phyloP scores from a whole-genome alignment of 2,888 invertebrate species.

The Parthenolecanium corni region DNA sequence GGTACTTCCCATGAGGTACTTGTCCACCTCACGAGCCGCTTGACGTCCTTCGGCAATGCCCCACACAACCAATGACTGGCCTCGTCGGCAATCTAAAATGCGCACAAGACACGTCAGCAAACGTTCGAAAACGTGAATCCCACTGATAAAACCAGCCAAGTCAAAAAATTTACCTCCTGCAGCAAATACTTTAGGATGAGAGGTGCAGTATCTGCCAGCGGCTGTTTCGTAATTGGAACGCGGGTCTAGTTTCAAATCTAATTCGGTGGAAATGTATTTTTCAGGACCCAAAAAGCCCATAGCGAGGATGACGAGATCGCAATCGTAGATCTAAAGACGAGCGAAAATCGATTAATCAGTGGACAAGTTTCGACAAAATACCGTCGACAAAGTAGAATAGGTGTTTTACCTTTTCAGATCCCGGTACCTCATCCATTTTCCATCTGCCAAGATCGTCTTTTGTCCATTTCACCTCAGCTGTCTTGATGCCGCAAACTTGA shows the following conservation, averaged over 20 bases:
- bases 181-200: slow-evolving; percentile 75
- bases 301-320: slow-evolving; percentile 86
- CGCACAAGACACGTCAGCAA: slow-evolving; percentile 24
- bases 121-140: slow-evolving; percentile 4
- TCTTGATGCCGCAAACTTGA: slow-evolving; percentile 79
- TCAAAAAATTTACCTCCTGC: slow-evolving; percentile 88
- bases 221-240: slow-evolving; percentile 84
- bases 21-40: slow-evolving; percentile 87
- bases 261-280: slow-evolving; percentile 70
- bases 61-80: slow-evolving; percentile 98
- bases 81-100: slow-evolving; percentile 81
- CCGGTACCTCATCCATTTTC: slow-evolving; percentile 80
- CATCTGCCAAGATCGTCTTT: slow-evolving; percentile 83
- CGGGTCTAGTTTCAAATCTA: slow-evolving; percentile 67
- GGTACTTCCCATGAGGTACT: slow-evolving; percentile 66
- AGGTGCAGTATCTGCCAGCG: slow-evolving; percentile 63
- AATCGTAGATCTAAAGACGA: slow-evolving; percentile 51
- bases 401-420: slow-evolving; percentile 51
- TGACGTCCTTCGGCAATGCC: slow-evolving; percentile 97
- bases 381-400: neutral
- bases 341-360: neutral
- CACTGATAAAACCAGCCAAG: no score
- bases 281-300: slow-evolving; percentile 99
- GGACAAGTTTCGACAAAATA: neutral
- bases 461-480: slow-evolving; percentile 86